Evolutionary conservation across 2,113 vertebrate genomes (phyloP), one percentile per base, ranked within the genome.

Genomic region (Erpornis zantholeuca): DNA sequence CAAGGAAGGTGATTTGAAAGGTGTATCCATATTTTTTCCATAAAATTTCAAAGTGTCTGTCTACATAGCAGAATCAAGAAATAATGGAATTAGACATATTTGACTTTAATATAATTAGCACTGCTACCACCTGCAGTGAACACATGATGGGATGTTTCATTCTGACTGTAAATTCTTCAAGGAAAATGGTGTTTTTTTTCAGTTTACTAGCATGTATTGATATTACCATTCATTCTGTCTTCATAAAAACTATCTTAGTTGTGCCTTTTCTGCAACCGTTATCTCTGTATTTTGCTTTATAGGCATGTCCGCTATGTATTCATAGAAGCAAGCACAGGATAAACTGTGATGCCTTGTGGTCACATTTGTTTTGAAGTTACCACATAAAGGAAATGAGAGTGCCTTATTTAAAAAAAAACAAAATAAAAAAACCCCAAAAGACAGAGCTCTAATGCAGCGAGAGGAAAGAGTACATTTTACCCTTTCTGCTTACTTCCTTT

Each of bases 261-360:
- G 18, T 56, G 35, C 18, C 42, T 90, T 66, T 90, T 78, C 49
- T 71, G 31, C n/a, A 85, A 8, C 12, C 15, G 27, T 24, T 68
- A 11, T 53, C 40, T 65, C 54, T 82, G 76, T 65, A 40, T 60
- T 83, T 86, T 60, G 5, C 59, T 72, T 83, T 77, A 33, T 11
- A 77, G 23, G 11, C 36, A 65, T 88, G 72, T 17, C 36, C 0
- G 3, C 45, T 57, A 22, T 31, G 22, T 91, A 91, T 61, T 84
- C 60, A 89, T 81, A 81, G 92, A 93, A 95, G 95, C 78, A 89
- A 94, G 59, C 11, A 45, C 28, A 50, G 45, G 73, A 86, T 53
- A 36, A 91, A 53, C 68, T 57, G 36, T 36, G 28, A 78, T 93
- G 50, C 15, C 28, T 86, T 73, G 45, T 53, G n/a, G 63, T 40